Conservation (phyloP, 2,888 invertebrate genomes). For the Syritta pipiens region DNA sequence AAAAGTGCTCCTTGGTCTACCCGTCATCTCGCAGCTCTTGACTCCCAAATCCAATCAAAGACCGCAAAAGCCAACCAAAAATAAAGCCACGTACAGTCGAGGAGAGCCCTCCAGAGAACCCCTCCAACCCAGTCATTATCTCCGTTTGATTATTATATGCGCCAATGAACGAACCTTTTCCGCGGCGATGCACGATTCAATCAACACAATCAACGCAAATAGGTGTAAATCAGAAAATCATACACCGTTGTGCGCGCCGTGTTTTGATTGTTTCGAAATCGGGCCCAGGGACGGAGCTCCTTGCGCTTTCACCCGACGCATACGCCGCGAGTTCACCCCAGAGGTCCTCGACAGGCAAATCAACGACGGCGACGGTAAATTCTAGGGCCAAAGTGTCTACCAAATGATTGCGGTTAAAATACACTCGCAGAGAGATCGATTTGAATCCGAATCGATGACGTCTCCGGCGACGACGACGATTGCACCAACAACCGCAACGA, state of each 20-base stretch:
- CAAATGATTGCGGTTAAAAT: conserved; percentile 68
- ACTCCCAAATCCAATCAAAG: conserved; percentile 46
- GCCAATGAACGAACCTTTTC: conserved; percentile 60
- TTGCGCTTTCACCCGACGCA: conserved; percentile 66
- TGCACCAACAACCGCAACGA: conserved; percentile 52
- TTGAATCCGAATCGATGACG: conserved; percentile 49
- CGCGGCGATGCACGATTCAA: conserved; percentile 61
- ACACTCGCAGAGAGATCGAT: conserved; percentile 65
- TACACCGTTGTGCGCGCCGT: conserved; percentile 40
- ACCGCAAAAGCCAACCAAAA: conserved; percentile 10
- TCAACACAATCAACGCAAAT: conserved; percentile 69
- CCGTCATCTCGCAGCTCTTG: neutral
- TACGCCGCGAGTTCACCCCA: conserved; percentile 56
- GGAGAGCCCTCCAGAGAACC: too few species aligned
- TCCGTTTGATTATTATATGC: conserved; percentile 68
- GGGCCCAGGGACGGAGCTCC: conserved; percentile 16
- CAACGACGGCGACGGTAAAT: conserved; percentile 66
- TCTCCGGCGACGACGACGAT: conserved; percentile 15
- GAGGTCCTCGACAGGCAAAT: conserved; percentile 43
- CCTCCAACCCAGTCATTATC: conserved; percentile 66
- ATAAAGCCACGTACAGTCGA: conserved; percentile 26
- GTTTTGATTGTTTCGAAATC: conserved; percentile 43
- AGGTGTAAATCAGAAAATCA: conserved; percentile 69
- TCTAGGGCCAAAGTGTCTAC: conserved; percentile 67
- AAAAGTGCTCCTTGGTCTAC: conserved; percentile 34